Base-by-base conservation (phyloP, 2,888 invertebrate species). In the Adineta ricciae region DNA sequence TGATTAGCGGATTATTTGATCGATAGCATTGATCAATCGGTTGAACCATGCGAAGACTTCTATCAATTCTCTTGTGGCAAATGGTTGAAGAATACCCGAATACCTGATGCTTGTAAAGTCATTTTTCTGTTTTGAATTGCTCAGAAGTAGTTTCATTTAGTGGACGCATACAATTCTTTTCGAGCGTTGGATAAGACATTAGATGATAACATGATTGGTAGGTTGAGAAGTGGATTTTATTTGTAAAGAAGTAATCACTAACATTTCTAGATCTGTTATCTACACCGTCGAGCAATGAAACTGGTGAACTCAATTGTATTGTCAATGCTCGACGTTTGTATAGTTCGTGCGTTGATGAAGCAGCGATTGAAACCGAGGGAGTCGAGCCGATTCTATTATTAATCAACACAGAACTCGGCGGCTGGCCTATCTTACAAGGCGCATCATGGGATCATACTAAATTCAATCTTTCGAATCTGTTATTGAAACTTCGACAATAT, bases 11-110 rank as follows among this genome's bases (percentile, higher is more conserved):
- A 41, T 38, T 38, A 32, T 56, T 64, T 78, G 36, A n/a, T 50
- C 7, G 49, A 84, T n/a, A 84, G 36, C 9, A 24, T 78, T 38
- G 72, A 50, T 56, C 27, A 50, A 84, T n/a, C 73, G 4, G 41
- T 46, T 24, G 54, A 78, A 38, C 50, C 73, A 36, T 56, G 83
- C 7, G 85, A 84, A 27, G 73, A 85, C 49, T 85, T 85, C 21
- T 73, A 84, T 82, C 7, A 72, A 46, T 85, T 85, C 52, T 46
- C 73, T 21, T 85, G 85, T 84, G 85, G 85, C 24, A 84, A 46
- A 46, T 85, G 83, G 50, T 36, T 85, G 19, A 83, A 78, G 38
- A 73, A 46, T 24, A 46, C 64, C 11, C 54, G 73, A 36, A 85
- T 85, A 72, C 85, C 85, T n/a, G 64, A 83, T 49, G 85, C 84